phyloP scores from a whole-genome alignment of 1,140 invertebrate species.

The Heterodera carotae region DNA sequence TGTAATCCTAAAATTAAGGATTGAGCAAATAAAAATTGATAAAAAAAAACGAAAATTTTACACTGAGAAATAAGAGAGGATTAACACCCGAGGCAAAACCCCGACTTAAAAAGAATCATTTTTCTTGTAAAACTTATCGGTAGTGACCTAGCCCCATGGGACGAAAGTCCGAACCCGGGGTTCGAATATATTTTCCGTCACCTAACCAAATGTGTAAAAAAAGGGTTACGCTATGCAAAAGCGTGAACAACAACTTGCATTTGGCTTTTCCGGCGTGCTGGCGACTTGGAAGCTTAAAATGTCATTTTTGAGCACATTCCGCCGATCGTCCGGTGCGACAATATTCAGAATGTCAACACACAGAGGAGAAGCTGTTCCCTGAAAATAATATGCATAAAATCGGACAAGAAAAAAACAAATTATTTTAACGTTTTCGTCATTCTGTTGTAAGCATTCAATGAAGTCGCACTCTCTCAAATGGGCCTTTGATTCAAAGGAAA shows the following conservation, averaged over 20 bases:
- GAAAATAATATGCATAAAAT: not conserved
- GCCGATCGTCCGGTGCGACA: conserved; percentile 19
- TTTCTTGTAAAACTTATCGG: too few species aligned
- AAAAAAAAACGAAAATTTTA: not conserved
- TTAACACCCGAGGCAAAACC: too few species aligned
- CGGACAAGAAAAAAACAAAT: too few species aligned
- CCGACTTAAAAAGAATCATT: too few species aligned
- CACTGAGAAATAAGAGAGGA: not conserved
- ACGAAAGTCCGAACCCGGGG: too few species aligned
- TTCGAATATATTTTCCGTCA: too few species aligned
- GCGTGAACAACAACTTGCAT: conserved; percentile 3
- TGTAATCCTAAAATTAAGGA: conserved; percentile 16
- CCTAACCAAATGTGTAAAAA: too few species aligned
- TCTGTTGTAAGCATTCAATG: conserved; percentile 29
- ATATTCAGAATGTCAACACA: conserved; percentile 18
- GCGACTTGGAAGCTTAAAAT: conserved; percentile 28
- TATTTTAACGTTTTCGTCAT: conserved; percentile 7
- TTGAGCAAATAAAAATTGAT: too few species aligned
- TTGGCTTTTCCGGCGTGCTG: conserved; percentile 37
- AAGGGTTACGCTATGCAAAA: too few species aligned
- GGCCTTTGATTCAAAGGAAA: conserved; percentile 24
- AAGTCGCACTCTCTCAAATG: conserved; percentile 39
- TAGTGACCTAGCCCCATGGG: too few species aligned
- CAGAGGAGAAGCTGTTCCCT: not conserved
- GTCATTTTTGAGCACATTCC: conserved; percentile 29